These are phyloP conservation scores for Muntiacus reevesi DNA, from an alignment of 2,113 vertebrate genomes.

Conservation along the genomic window DNA sequence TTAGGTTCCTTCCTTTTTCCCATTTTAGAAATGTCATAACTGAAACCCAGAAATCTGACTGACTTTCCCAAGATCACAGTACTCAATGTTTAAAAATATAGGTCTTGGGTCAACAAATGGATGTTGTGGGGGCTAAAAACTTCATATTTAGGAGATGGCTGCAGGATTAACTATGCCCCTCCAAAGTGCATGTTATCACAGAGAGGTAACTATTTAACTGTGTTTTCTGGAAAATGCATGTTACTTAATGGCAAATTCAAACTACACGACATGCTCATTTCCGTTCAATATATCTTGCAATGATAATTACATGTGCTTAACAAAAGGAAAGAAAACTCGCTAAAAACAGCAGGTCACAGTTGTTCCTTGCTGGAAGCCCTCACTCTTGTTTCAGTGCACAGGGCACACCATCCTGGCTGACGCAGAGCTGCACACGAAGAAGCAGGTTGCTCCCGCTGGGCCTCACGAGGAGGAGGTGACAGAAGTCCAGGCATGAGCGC, in stretches of 20 bases:
- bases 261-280: not conserved
- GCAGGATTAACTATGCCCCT: not conserved
- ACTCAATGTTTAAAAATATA: not conserved
- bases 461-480: constrained; percentile 85
- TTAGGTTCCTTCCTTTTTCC: not conserved
- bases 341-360: not conserved
- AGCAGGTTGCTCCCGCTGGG: constrained; percentile 83
- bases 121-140: not conserved
- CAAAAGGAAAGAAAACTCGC: not conserved
- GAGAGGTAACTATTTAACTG: not conserved
- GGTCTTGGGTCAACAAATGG: not conserved
- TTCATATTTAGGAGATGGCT: not conserved
- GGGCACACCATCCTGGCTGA: constrained; percentile 88
- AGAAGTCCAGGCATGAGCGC: constrained; percentile 84
- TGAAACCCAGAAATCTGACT: not conserved
- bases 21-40: not conserved
- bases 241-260: not conserved
- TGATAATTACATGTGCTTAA: not conserved
- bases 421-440: constrained; percentile 84
- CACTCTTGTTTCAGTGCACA: constrained; percentile 86
- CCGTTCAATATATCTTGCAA: not conserved
- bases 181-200: not conserved
- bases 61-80: not conserved
- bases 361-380: not conserved
- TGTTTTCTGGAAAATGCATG: not conserved